These are phyloP conservation scores for Fragum sueziense DNA, from an alignment of 2,888 invertebrate genomes.

Conservation along the genomic window DNA sequence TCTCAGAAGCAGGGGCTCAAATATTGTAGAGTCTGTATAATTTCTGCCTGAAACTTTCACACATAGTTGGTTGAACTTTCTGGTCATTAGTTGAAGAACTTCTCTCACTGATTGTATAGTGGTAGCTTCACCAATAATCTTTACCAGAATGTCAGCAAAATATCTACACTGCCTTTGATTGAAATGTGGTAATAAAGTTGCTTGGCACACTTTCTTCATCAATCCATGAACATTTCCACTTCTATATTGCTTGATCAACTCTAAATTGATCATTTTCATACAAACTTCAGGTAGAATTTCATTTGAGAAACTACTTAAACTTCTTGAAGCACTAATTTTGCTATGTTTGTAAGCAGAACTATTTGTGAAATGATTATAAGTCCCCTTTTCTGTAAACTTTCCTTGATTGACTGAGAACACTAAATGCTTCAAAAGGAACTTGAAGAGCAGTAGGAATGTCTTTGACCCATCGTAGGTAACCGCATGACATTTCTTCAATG, in stretches of 20 bases:
- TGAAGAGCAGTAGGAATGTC: constrained; percentile 63
- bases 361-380: constrained; percentile 9
- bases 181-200: constrained; percentile 50
- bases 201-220: constrained; percentile 32
- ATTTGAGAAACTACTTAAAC: constrained; percentile 5
- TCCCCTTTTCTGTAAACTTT: constrained; percentile 19
- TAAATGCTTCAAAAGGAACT: constrained; percentile 34
- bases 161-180: constrained; percentile 30
- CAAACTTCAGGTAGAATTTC: constrained; percentile 24
- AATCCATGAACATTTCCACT: constrained; percentile 8
- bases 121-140: constrained; percentile 8
- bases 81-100: constrained; percentile 32
- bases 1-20: constrained; percentile 47
- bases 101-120: not conserved
- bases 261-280: not conserved
- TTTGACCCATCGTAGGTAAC: constrained; percentile 66
- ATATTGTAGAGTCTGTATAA: constrained; percentile 50
- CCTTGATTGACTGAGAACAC: constrained; percentile 24
- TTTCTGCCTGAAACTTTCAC: constrained; percentile 59
- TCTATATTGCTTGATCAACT: not conserved
- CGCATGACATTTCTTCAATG: constrained; percentile 45
- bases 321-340: constrained; percentile 13
- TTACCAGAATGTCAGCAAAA: constrained; percentile 33
- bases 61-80: constrained; percentile 56
- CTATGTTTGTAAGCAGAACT: constrained; percentile 3